A percentile compares a stretch with the other conserved stretches of the same genome.
Conservation (phyloP, 2,797 vertebrate genomes). For the Capromys pilorides region DNA sequence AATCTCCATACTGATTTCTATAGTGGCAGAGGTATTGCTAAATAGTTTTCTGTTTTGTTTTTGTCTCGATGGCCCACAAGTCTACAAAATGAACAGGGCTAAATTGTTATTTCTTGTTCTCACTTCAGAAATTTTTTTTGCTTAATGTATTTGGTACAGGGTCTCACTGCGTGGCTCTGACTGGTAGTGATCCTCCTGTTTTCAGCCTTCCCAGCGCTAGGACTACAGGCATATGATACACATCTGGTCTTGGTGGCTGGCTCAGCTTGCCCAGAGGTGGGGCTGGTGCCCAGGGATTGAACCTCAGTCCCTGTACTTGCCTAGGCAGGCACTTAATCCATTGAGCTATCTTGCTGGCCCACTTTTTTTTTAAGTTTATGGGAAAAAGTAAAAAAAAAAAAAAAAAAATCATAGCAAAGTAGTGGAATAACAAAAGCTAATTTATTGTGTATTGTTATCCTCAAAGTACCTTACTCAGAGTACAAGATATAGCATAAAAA, state of each 20-base stretch:
- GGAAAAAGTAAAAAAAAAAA: background rate
- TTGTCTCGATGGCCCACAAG: background rate
- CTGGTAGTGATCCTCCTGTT: no score
- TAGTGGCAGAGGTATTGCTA: background rate
- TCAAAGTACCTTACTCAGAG: background rate
- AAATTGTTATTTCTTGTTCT: slow-evolving; percentile 19
- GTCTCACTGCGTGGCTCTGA: no score
- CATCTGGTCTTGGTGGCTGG: no score
- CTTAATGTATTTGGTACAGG: background rate
- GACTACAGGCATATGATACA: no score
- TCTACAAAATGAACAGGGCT: slow-evolving; percentile 19
- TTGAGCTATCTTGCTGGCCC: no score
- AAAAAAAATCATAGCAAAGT: background rate
- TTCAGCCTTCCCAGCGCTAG: no score
- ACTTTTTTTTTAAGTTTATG: background rate
- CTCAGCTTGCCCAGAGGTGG: no score
- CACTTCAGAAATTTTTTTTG: background rate
- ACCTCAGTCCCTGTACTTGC: no score
- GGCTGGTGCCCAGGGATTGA: no score
- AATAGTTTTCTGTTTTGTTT: slow-evolving; percentile 46
- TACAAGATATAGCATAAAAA: background rate
- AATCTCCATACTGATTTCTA: no score
- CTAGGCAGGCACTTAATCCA: no score
- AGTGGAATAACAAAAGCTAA: background rate
- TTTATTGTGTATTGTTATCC: background rate